These are phyloP conservation scores for Drosophila orosa DNA, from an alignment of 1,140 invertebrate species.

Conservation along the genomic window DNA sequence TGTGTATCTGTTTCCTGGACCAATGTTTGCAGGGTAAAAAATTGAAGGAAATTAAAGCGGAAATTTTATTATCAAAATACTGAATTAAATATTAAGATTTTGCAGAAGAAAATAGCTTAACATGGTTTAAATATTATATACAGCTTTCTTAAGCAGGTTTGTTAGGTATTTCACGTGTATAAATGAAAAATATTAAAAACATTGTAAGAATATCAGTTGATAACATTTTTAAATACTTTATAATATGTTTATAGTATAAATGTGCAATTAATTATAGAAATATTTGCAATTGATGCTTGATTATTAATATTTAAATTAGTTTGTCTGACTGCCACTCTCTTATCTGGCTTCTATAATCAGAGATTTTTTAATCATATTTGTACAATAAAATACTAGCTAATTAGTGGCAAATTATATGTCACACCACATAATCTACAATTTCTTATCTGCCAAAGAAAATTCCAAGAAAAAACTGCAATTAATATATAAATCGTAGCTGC, in stretches of 20 bases:
- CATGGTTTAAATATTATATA: not conserved
- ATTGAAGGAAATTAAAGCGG: not conserved
- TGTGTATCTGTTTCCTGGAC: slow-evolving; percentile 27
- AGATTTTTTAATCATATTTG: not conserved
- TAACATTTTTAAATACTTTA: not conserved
- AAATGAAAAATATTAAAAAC: not conserved
- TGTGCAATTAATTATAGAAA: not conserved
- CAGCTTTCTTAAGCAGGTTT: not conserved
- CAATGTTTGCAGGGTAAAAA: not conserved
- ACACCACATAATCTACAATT: not conserved
- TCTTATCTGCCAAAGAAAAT: not conserved
- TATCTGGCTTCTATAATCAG: not conserved
- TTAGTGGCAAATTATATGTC: not conserved
- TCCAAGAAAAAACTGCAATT: not conserved
- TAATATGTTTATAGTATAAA: not conserved
- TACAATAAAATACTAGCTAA: not conserved
- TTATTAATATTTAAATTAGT: not conserved
- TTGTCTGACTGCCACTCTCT: not conserved
- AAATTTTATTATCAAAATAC: not conserved
- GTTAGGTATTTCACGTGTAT: not conserved
- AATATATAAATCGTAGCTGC: too few species aligned
- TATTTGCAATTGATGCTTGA: not conserved
- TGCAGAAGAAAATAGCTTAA: not conserved
- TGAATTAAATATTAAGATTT: not conserved
- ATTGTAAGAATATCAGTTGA: too few species aligned